Evolutionary conservation across 2,888 invertebrate species (phyloP).

Genomic region (Stenichneumon culpator): DNA sequence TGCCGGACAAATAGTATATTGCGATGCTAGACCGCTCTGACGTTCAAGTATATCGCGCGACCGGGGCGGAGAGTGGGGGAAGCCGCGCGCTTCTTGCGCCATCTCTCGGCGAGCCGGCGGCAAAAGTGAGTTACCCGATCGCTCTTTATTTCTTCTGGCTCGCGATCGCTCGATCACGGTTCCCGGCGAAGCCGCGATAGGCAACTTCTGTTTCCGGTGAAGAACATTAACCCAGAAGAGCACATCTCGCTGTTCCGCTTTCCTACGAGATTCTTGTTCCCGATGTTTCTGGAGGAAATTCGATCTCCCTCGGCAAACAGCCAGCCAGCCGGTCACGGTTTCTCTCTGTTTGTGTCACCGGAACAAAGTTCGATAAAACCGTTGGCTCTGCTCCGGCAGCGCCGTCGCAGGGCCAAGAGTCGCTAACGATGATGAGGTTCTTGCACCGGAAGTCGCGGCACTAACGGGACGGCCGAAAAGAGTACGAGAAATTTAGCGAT

Average conservation of each 20-base stretch:
- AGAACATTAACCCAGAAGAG: slow-evolving; percentile 63
- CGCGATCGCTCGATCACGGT: slow-evolving; percentile 11
- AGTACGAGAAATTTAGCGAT: too few relatives aligned
- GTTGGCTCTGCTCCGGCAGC: neutral
- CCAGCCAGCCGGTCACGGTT: neutral
- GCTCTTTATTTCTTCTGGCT: too few relatives aligned
- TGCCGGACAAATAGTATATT: too few relatives aligned
- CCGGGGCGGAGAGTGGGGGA: too few relatives aligned
- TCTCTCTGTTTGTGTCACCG: slow-evolving; percentile 8
- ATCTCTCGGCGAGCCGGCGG: too few relatives aligned
- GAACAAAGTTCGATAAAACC: slow-evolving; percentile 56
- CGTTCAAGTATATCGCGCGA: too few relatives aligned
- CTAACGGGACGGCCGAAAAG: slow-evolving; percentile 17
- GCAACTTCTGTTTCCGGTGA: slow-evolving; percentile 62
- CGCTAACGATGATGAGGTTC: slow-evolving; percentile 29
- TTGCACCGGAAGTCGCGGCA: slow-evolving; percentile 44
- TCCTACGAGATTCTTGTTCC: slow-evolving; percentile 9
- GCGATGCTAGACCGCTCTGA: too few relatives aligned
- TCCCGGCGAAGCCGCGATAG: slow-evolving; percentile 53
- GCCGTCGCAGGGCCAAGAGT: too few relatives aligned
- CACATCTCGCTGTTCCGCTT: slow-evolving; percentile 35
- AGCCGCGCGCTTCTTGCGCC: too few relatives aligned
- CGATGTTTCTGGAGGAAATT: slow-evolving; percentile 61
- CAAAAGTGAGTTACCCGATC: too few relatives aligned
- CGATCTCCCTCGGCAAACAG: slow-evolving; percentile 40